Evolutionary conservation across 2,113 vertebrate genomes (phyloP), one percentile per base, ranked within the genome.

Genomic region (Myiopsitta monachus): DNA sequence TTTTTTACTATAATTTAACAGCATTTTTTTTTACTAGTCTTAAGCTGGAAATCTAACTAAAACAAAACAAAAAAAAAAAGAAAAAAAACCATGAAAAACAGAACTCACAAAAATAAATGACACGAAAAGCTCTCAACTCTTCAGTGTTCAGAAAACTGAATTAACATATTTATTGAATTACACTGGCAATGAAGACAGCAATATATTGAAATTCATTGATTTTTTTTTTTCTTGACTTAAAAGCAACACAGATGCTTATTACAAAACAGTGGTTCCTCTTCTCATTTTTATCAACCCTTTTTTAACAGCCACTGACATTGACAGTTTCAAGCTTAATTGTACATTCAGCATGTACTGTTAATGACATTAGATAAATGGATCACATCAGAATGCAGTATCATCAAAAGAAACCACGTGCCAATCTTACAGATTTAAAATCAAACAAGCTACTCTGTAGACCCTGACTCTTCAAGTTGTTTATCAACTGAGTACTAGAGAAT

Each of bases 111-210:
- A 95, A 95, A 96, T 84, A 96, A 97, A 96, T 88, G 49, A 74
- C 83, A 96, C 39, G 94, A 90, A 97, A 92, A 97, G 86, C 93
- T 95, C 92, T 95, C 83, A 94, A 84, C 72, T 93, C 88, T 96
- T 94, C 87, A 90, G 52, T 83, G 76, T 76, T 96, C 93, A 76
- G 80, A 97, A 96, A 82, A 96, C 69, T 93, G 95, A 96, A 97
- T 97, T 98, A 97, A 96, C 97, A 97, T 97, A 97, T 96, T 97
- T 97, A 97, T 96, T 97, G 96, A 97, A 97, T 97, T 98, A 96
- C 92, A 94, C 63, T 94, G 93, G 95, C 95, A 97, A 97, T 95
- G 91, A 97, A 97, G 95, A 97, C 91, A 96, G 95, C 72, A 95
- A 97, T 97, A 97, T 96, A 97, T 95, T 97, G 96, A 97, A 97